Conservation (phyloP, 1,140 invertebrate genomes). For the Ceratina japonica region DNA sequence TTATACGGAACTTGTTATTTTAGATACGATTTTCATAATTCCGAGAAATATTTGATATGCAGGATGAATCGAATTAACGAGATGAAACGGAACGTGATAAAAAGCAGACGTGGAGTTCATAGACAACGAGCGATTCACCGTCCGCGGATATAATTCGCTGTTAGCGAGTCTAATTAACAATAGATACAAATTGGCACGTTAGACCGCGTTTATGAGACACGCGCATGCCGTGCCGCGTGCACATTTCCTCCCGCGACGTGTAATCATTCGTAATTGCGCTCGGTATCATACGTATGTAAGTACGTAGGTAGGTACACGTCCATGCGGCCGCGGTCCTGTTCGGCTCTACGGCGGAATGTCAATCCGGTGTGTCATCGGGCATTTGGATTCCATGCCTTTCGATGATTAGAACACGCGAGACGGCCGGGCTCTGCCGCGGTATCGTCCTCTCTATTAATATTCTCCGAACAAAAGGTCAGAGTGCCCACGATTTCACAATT, state of each 20-base stretch:
- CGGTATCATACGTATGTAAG: neutral
- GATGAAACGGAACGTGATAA: constrained; percentile 9
- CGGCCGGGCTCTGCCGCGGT: neutral
- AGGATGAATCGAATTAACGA: neutral
- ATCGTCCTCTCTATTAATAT: no score
- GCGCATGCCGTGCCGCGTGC: constrained; percentile 34
- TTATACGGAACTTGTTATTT: no score
- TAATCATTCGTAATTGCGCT: constrained; percentile 54
- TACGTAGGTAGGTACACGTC: no score
- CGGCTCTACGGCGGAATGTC: constrained; percentile 39
- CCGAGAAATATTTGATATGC: neutral
- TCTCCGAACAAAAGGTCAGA: neutral
- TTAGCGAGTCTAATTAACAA: constrained; percentile 59
- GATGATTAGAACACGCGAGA: neutral
- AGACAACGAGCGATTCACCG: neutral
- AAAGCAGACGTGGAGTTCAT: constrained; percentile 10
- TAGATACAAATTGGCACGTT: constrained; percentile 55
- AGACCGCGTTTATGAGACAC: constrained; percentile 47
- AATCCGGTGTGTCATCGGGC: constrained; percentile 53
- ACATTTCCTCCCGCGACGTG: constrained; percentile 42
- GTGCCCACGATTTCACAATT: no score
- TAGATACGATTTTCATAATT: neutral
- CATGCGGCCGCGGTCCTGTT: constrained; percentile 20
- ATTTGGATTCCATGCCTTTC: constrained; percentile 1
- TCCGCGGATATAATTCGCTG: constrained; percentile 49